phyloP scores from a whole-genome alignment of 2,113 vertebrate genomes.

The Nothobranchius furzeri region DNA sequence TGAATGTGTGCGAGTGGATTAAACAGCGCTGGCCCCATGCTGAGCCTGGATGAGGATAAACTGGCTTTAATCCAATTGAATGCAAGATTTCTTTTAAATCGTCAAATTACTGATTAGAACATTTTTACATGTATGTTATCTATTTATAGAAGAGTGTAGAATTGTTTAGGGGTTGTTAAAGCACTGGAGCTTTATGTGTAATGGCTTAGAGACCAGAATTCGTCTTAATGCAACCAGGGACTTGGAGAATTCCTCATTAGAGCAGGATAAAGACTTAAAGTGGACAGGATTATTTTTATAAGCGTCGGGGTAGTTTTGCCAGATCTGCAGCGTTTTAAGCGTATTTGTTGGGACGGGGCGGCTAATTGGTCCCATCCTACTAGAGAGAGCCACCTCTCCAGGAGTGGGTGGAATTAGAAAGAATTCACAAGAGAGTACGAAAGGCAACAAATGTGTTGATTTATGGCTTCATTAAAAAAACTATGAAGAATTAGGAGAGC shows the following conservation, averaged over 20 bases:
- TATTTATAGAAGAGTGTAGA: constrained; percentile 1
- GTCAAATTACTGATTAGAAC: constrained; percentile 23
- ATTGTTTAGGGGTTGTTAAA: constrained; percentile 2
- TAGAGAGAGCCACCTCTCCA: background rate
- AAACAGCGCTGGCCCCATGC: constrained; percentile 38
- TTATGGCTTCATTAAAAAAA: background rate
- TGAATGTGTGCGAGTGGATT: constrained; percentile 36
- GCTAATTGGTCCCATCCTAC: background rate
- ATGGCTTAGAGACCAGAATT: background rate
- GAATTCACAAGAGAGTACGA: background rate
- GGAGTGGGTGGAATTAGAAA: background rate
- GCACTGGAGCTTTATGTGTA: background rate
- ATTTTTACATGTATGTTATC: background rate
- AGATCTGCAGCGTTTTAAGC: background rate
- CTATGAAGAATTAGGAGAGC: no score
- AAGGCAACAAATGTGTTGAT: background rate
- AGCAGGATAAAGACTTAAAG: background rate
- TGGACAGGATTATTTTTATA: background rate
- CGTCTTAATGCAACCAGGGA: background rate
- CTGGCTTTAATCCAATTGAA: constrained; percentile 45
- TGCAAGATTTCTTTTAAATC: constrained; percentile 18
- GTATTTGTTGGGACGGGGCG: background rate
- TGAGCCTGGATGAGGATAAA: constrained; percentile 39
- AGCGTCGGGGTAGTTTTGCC: background rate
- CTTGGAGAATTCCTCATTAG: constrained; percentile 7